Evolutionary conservation across 2,113 vertebrate genomes (phyloP), one percentile per base, ranked within the genome.

Genomic region (Callopanchax toddi): DNA sequence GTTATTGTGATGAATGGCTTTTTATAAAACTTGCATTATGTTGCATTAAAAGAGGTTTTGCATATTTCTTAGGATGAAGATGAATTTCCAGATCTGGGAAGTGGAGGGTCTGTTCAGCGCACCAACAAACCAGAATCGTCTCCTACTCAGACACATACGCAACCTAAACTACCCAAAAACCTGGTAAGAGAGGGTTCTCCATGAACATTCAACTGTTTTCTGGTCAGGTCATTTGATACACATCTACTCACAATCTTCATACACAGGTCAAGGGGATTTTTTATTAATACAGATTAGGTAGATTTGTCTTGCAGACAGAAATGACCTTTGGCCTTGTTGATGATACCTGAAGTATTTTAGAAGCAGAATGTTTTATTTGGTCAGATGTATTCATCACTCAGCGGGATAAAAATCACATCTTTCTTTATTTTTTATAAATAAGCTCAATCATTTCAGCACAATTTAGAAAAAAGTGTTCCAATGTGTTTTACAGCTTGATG

Each of bases 91-190:
- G 95, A 97, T 71, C 81, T 97, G 21, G 91, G 87, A 48, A 86
- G 91, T 60, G 94, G 94, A 70, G 94, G 86, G 18, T 76, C 89
- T 40, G 88, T 74, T 73, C 88, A 83, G 21, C 87, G 87, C 54
- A 90, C 50, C 84, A 50, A 11, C 58, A 98, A 95, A 92, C 89
- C 89, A 71, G 94, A 94, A 45, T 43, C 93, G 70, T 60, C 85
- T 90, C 11, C 93, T 91, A 69, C 92, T 88, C 81, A 95, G 95
- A 85, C 92, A 9, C 93, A 89, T 71, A 79, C 90, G 0, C 96
- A 95, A 65, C 93, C 94, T 65, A 97, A 96, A 79, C 91, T 97
- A 69, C 79, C 93, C 76, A 93, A 96, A 78, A 95, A 93, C 91
- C 90, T 97, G 87, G 97, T 98, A 91, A 67, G 53, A 1, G 57